Base-by-base conservation (phyloP, 2,113 vertebrate species). In the Fukomys damarensis region DNA sequence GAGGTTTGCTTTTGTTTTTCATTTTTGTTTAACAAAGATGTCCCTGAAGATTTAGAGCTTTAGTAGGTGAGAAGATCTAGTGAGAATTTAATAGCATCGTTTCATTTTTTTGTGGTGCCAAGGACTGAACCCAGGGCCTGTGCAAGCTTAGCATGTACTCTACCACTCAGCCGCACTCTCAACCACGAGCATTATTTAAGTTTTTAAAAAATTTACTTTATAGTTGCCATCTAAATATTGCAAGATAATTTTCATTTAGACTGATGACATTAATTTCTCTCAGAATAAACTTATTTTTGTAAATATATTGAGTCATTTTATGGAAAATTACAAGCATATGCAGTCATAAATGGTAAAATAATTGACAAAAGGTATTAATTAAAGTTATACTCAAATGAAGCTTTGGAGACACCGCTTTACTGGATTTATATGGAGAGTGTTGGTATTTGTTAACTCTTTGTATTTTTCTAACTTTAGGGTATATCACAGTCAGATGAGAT, bases 261-360 rank as follows among this genome's bases (percentile, higher is more conserved):
- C 12, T 28, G 70, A 70, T 93, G 93, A 79, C 82, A 63, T 95
- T 35, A 46, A 84, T 79, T 59, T 91, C 61, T 41, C 65, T 94
- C 52, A 93, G 76, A 77, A 90, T 54, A 72, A 88, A 54, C 11
- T 66, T 46, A 43, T 52, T 93, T 93, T 79, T 41, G n/a, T 87
- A 85, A 93, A 97, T 85, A 74, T 28, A 54, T n/a, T 52, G 49
- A 96, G 52, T 94, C 80, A 46, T 49, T 85, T 93, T 43, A 54
- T n/a, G 91, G 87, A 93, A 95, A 88, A 91, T 83, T 32, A 22
- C 22, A 38, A 72, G n/a, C n/a, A 30, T 56, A 81, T 2, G 2
- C 63, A 22, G 2, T 74, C 19, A 54, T 24, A 79, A 70, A 58
- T 19, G 32, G 16, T 82, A 70, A 90, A 96, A 70, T 72, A 86